Base-by-base conservation (phyloP, 2,113 vertebrate species). In the Nyctibius bracteatus region DNA sequence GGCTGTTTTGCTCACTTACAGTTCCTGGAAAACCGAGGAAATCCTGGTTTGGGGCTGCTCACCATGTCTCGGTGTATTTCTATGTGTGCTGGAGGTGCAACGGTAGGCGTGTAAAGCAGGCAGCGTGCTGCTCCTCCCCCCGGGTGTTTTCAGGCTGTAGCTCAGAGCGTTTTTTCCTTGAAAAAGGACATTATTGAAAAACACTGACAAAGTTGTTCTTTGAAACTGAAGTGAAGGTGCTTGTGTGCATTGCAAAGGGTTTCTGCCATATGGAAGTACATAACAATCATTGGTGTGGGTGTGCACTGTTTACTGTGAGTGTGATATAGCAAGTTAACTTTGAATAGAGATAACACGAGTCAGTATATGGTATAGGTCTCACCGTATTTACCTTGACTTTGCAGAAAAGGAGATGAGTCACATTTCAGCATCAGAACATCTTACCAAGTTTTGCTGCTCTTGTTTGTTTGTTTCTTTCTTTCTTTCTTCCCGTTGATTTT, bases 91-190 rank as follows among this genome's bases (percentile, higher is more conserved):
- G 33, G 78, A 44, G 24, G 41, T 39, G 43, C 43, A 27, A 43
- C 0, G 1, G 24, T 22, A 63, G 8, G 15, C 1, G 1, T 10
- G 30, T 63, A 46, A 46, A 58, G 12, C 1, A 3, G 25, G 21
- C 1, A 0, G 27, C 1, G 0, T n/a, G 61, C n/a, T 46, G 51
- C 46, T 68, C 22, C 25, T 52, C 43, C 30, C 19, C 28, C 19
- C 5, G 9, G 0, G 0, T 31, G 11, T 65, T 89, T 46, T 85
- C 54, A 88, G 31, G 33, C 27, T 59, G 54, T 52, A 91, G 25
- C 35, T 94, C 24, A 54, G 55, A 46, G 25, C 0, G 0, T 30
- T 49, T 77, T 68, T 23, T 17, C 20, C 25, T 62, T 58, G 31
- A 23, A 37, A 80, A 44, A 65, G 14, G 8, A 44, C 18, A 12